Conservation (phyloP, 2,888 invertebrate species). For the Hirtodrosophila histrioides region DNA sequence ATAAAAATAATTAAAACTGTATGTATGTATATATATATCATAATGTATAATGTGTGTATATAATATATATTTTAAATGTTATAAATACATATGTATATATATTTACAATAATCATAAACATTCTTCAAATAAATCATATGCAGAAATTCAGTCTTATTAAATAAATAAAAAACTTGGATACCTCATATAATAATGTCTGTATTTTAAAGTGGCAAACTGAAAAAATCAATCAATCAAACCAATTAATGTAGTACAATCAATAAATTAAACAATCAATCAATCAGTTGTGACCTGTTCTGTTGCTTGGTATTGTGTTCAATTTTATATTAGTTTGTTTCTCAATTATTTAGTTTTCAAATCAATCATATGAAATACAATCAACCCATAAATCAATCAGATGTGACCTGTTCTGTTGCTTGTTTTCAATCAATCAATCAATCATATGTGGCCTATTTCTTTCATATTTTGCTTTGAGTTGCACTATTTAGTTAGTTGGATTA, state of each 20-base stretch:
- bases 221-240: slow-evolving; percentile 33
- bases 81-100: slow-evolving; percentile 38
- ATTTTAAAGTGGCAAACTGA: slow-evolving; percentile 21
- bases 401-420: too few relatives aligned
- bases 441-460: too few relatives aligned
- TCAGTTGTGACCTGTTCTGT: slow-evolving; percentile 8
- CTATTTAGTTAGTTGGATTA: too few relatives aligned
- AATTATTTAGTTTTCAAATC: too few relatives aligned
- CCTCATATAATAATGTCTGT: slow-evolving; percentile 47
- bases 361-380: too few relatives aligned
- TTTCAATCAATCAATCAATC: too few relatives aligned
- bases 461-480: too few relatives aligned
- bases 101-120: slow-evolving; percentile 60
- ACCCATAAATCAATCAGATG: too few relatives aligned
- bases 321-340: too few relatives aligned
- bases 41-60: slow-evolving; percentile 31
- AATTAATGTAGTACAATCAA: slow-evolving; percentile 16
- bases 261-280: slow-evolving; percentile 20
- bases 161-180: slow-evolving; percentile 80
- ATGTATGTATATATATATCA: slow-evolving; percentile 31
- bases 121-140: slow-evolving; percentile 66
- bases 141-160: slow-evolving; percentile 83
- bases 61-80: slow-evolving; percentile 15
- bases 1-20: slow-evolving; percentile 58
- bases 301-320: neutral